These are phyloP conservation scores for Euproctis similis DNA, from an alignment of 2,888 invertebrate genomes.

Conservation along the genomic window DNA sequence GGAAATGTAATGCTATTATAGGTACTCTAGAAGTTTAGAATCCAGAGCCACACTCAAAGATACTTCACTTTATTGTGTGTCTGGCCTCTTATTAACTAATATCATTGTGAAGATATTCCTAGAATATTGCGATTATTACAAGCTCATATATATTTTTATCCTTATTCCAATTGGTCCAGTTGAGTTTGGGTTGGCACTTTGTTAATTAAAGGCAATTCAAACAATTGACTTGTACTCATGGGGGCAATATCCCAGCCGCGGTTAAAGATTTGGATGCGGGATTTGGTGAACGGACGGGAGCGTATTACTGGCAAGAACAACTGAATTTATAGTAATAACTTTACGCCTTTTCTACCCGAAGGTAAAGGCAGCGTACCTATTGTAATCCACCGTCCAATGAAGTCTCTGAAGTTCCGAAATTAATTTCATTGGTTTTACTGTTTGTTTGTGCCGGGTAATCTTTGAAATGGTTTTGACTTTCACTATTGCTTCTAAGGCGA, in stretches of 20 bases:
- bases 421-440: too few relatives aligned
- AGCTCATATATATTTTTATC: slow-evolving; percentile 30
- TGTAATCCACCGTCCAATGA: too few relatives aligned
- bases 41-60: too few relatives aligned
- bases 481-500: too few relatives aligned
- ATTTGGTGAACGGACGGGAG: slow-evolving; percentile 11
- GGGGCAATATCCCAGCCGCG: slow-evolving; percentile 19
- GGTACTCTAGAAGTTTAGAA: too few relatives aligned
- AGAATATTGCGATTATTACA: slow-evolving; percentile 1
- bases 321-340: background rate
- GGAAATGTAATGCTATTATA: too few relatives aligned
- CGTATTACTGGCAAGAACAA: background rate
- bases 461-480: too few relatives aligned
- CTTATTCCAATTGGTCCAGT: slow-evolving; percentile 37
- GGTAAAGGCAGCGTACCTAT: background rate
- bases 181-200: slow-evolving; percentile 29
- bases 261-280: slow-evolving; percentile 18
- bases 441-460: too few relatives aligned
- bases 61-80: too few relatives aligned
- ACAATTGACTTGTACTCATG: slow-evolving; percentile 49
- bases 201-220: slow-evolving; percentile 63
- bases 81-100: too few relatives aligned
- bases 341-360: too few relatives aligned
- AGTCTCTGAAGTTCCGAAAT: too few relatives aligned
- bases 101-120: slow-evolving; percentile 13